phyloP scores from a whole-genome alignment of 2,113 vertebrate genomes.

The Zosterops japonicus region DNA sequence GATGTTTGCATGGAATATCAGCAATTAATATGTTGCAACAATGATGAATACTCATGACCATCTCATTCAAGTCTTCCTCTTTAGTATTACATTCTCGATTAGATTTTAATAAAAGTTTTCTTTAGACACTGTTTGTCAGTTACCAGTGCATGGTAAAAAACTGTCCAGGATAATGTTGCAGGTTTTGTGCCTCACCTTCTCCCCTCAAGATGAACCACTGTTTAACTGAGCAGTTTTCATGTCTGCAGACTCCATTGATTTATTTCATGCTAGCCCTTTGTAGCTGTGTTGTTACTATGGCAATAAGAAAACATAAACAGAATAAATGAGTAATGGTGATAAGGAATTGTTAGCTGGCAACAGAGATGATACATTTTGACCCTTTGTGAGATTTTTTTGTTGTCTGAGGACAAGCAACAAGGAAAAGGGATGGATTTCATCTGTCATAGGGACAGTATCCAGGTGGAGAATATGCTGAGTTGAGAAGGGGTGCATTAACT shows the following conservation, averaged over 20 bases:
- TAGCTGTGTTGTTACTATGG: constrained; percentile 43
- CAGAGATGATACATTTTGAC: constrained; percentile 27
- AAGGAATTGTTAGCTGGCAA: constrained; percentile 59
- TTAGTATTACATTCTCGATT: background rate
- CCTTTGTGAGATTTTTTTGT: constrained; percentile 14
- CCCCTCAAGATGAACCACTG: background rate
- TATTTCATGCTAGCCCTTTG: constrained; percentile 51
- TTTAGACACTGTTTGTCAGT: background rate
- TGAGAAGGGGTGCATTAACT: background rate
- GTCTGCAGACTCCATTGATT: constrained; percentile 38
- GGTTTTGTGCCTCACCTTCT: background rate
- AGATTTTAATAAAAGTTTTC: background rate
- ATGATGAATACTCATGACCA: background rate
- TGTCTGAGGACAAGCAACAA: background rate
- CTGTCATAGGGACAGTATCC: background rate
- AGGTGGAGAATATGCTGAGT: background rate
- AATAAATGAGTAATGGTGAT: constrained; percentile 49
- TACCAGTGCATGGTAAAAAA: background rate
- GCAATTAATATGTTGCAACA: background rate
- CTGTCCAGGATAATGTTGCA: background rate
- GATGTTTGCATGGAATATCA: background rate
- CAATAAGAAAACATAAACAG: constrained; percentile 53
- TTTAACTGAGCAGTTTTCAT: constrained; percentile 11
- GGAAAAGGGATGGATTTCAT: constrained; percentile 7
- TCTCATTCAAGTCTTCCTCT: background rate